A percentile compares a stretch with the other conserved stretches of the same genome.
Conservation (phyloP, 2,113 vertebrate genomes). For the Tympanuchus pallidicinctus region DNA sequence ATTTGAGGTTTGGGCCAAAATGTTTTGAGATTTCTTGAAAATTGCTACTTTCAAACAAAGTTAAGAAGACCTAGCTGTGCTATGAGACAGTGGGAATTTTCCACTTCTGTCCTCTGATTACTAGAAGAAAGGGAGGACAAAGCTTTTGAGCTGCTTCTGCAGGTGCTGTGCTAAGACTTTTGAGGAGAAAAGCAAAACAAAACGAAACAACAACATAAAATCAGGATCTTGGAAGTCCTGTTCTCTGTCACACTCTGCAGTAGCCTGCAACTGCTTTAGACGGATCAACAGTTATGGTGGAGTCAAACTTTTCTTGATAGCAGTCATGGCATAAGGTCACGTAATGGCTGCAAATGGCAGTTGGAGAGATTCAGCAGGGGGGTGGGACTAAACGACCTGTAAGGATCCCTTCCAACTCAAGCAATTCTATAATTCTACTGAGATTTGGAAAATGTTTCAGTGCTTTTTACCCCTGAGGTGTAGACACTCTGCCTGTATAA, state of each 20-base stretch:
- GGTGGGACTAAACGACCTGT: too few species aligned
- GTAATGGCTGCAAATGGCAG: neutral
- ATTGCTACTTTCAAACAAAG: neutral
- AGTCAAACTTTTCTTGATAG: neutral
- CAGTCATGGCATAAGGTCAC: neutral
- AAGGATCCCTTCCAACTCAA: too few species aligned
- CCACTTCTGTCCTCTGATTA: neutral
- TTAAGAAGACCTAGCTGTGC: neutral
- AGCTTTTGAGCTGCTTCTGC: neutral
- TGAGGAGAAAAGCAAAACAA: neutral
- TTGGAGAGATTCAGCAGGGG: too few species aligned
- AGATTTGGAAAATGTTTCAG: neutral
- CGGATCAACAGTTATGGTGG: neutral
- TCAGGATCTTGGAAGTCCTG: neutral
- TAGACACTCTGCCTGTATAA: neutral
- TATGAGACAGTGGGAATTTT: neutral
- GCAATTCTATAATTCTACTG: neutral
- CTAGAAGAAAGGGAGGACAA: neutral
- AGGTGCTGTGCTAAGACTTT: neutral
- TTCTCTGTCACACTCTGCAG: accelerated
- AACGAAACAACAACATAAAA: neutral
- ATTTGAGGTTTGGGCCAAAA: accelerated
- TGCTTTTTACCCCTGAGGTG: neutral
- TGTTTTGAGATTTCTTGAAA: neutral
- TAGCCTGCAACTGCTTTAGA: neutral